Percentiles rank a stretch among this genome's conserved stretches.
Conservation (phyloP, 37 sponge, comb jelly and placozoan species). For the Halichondria panicea region DNA sequence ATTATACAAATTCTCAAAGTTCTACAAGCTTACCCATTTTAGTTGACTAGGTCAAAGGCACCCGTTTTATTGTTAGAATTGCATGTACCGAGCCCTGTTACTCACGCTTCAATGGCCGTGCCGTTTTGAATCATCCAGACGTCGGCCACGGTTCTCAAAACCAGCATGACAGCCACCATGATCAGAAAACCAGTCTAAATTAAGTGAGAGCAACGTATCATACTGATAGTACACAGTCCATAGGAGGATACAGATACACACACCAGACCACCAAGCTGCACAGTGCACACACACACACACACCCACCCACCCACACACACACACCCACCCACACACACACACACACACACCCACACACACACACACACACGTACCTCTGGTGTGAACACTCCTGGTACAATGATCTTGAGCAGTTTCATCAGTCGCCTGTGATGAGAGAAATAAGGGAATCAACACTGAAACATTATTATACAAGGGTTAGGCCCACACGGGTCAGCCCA, state of each 20-base stretch:
- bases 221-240: too few relatives aligned
- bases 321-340: background rate
- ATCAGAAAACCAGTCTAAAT: constrained; percentile 71
- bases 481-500: too few relatives aligned
- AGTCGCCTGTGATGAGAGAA: constrained; percentile 34
- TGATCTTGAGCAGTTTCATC: constrained; percentile 50
- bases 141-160: constrained; percentile 87
- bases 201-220: background rate
- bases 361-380: constrained; percentile 44
- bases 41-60: too few relatives aligned
- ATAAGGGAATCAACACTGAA: background rate
- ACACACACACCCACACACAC: background rate
- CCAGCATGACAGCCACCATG: constrained; percentile 77
- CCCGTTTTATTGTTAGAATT: too few relatives aligned
- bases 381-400: constrained; percentile 70
- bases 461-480: too few relatives aligned
- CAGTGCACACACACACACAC: too few relatives aligned
- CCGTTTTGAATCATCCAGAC: constrained; percentile 96
- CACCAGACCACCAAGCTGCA: background rate
- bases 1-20: too few relatives aligned
- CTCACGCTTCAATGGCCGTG: constrained; percentile 87
- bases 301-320: too few relatives aligned
- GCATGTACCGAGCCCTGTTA: too few relatives aligned
- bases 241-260: constrained; percentile 3
- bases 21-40: too few relatives aligned